Base-by-base conservation (phyloP, 2,888 invertebrate genomes). In the Patella pellucida region DNA sequence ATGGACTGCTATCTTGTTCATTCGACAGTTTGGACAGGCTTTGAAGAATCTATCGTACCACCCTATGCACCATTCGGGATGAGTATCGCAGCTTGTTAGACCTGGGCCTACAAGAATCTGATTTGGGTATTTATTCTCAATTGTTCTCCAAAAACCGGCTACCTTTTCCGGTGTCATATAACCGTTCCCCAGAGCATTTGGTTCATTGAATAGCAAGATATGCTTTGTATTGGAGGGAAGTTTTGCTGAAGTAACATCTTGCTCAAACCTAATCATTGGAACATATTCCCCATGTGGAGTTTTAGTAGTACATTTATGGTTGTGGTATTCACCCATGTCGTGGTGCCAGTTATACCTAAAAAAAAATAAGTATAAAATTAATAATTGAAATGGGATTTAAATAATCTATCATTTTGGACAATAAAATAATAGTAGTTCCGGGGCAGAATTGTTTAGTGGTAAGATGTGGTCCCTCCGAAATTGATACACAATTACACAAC, bases 1-100 rank as follows among this genome's bases (percentile, higher is more conserved):
- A 78, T 85, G 85, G 11, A 84, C 83, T 23, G 85, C 85, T 9
- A 85, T 68, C 69, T 81, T 81, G 67, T 85, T 83, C 19, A 85
- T 77, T 16, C 79, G 77, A 56, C 85, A 85, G 4, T 80, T 79
- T 2, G 73, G 52, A 71, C 85, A 85, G 16, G 74, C 69, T 41
- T 74, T 72, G 77, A 85, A 85, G 68, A 85, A 85, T 62, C 77
- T 77, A 51, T 81, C 81, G 51, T 81, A 82, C 85, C 85, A 85
- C 14, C 79, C 78, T 7, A 76, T 71, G 3, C 78, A 74, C 19
- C 76, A 76, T 52, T 73, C 50, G 12, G 80, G 81, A 2, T 71
- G 50, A 27, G 74, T 68, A 7, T 62, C 52, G 14, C 68, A 62
- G 3, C 62, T 14, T 41, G 41, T 41, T 5, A 41, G 41, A 41